Evolutionary conservation across 2,113 vertebrate species (phyloP).

Genomic region (Zapus hudsonius): DNA sequence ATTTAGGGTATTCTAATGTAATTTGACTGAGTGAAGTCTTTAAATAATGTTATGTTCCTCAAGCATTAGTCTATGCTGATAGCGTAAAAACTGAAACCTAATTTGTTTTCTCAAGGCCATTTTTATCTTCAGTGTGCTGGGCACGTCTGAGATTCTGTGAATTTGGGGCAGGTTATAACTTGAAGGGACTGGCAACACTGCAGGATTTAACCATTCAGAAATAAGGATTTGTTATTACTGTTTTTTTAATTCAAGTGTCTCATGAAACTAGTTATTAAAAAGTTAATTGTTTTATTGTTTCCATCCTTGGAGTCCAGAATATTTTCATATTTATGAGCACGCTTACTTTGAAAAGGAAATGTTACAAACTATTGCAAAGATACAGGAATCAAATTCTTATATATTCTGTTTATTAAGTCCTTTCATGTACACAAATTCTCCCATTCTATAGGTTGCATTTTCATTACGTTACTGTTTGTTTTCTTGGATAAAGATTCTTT

Average conservation of each 20-base stretch:
- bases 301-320: constrained; percentile 22
- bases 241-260: constrained; percentile 55
- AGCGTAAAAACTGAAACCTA: constrained; percentile 55
- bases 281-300: constrained; percentile 61
- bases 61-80: constrained; percentile 25
- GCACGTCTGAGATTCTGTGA: constrained; percentile 10
- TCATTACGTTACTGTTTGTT: background rate
- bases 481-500: background rate
- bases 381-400: background rate
- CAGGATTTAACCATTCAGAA: constrained; percentile 44
- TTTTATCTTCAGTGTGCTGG: constrained; percentile 63
- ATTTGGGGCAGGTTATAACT: constrained; percentile 67
- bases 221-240: constrained; percentile 62
- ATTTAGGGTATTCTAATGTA: background rate
- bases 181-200: constrained; percentile 10
- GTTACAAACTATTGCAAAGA: background rate
- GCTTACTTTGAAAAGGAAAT: constrained; percentile 38
- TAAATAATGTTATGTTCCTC: background rate
- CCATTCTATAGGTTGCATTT: background rate
- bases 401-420: background rate
- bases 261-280: constrained; percentile 57
- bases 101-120: constrained; percentile 26
- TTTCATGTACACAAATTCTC: background rate
- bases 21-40: background rate
- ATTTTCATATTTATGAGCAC: background rate